phyloP scores from a whole-genome alignment of 2,797 vertebrate species.

The Sylvilagus floridanus region DNA sequence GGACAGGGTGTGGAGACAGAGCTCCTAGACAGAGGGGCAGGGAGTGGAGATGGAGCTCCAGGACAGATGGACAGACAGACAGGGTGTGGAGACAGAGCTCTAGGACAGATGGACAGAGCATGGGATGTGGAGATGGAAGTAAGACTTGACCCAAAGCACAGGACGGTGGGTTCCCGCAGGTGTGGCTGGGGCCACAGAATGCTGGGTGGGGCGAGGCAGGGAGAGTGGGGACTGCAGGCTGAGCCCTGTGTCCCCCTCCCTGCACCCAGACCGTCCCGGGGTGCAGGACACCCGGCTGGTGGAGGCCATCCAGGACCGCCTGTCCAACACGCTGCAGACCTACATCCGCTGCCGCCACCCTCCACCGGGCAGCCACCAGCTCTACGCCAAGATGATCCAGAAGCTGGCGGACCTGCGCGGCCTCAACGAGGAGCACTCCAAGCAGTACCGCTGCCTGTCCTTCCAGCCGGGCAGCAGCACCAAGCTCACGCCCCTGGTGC shows the following conservation, averaged over 20 bases:
- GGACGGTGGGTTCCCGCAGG: no score
- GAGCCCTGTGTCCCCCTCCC: background rate
- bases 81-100: no score
- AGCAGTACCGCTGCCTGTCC: constrained; percentile 96
- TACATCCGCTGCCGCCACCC: constrained; percentile 94
- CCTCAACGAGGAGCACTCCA: constrained; percentile 98
- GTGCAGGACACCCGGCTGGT: constrained; percentile 94
- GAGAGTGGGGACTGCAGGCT: background rate
- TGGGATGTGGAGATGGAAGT: no score
- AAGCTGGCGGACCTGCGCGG: constrained; percentile 97
- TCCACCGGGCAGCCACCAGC: constrained; percentile 90
- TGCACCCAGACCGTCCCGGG: constrained; percentile 93
- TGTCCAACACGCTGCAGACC: constrained; percentile 93
- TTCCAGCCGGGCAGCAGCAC: constrained; percentile 94
- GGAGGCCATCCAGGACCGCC: constrained; percentile 94
- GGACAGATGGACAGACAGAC: no score
- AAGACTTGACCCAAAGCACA: no score
- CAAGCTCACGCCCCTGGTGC: constrained; percentile 95
- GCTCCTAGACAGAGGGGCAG: no score
- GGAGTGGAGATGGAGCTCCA: no score
- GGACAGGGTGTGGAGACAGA: no score
- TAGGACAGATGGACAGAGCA: no score
- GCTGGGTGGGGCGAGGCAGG: no score
- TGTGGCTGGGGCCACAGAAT: no score
- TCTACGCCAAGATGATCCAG: constrained; percentile 99